These are phyloP conservation scores for Myioborus miniatus DNA, from an alignment of 2,797 vertebrate species.

Conservation along the genomic window DNA sequence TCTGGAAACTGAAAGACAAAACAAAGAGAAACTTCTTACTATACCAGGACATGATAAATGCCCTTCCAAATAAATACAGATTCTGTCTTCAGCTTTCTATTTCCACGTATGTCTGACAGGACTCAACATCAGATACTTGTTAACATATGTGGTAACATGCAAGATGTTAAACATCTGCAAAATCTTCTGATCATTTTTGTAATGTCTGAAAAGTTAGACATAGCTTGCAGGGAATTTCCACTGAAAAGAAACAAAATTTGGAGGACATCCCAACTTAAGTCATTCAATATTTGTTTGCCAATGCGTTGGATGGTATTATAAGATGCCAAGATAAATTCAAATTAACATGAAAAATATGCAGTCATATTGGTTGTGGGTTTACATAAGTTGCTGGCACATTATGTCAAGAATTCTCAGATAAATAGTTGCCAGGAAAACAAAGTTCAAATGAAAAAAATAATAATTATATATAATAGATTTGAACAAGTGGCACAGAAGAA, in stretches of 20 bases:
- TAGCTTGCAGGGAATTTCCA: slow-evolving; percentile 41
- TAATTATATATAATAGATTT: not conserved
- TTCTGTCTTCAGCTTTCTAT: not conserved
- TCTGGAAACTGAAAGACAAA: not conserved
- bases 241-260: slow-evolving; percentile 25
- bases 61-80: not conserved
- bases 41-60: not conserved
- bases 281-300: slow-evolving; percentile 29
- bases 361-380: not conserved
- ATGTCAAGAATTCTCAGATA: not conserved
- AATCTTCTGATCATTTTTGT: slow-evolving; percentile 29
- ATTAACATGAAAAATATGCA: slow-evolving; percentile 35
- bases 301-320: not conserved
- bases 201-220: slow-evolving; percentile 35
- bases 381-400: not conserved
- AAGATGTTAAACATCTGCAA: slow-evolving; percentile 17
- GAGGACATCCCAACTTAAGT: slow-evolving; percentile 23
- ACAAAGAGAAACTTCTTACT: not conserved
- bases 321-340: slow-evolving; percentile 58
- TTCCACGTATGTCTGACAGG: not conserved
- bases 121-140: not conserved
- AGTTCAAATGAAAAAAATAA: not conserved
- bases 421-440: slow-evolving; percentile 8
- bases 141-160: not conserved
- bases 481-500: not conserved